Conservation (phyloP, 30 jellyfish, hydroid and myxozoan genomes). For the Hydra vulgaris region DNA sequence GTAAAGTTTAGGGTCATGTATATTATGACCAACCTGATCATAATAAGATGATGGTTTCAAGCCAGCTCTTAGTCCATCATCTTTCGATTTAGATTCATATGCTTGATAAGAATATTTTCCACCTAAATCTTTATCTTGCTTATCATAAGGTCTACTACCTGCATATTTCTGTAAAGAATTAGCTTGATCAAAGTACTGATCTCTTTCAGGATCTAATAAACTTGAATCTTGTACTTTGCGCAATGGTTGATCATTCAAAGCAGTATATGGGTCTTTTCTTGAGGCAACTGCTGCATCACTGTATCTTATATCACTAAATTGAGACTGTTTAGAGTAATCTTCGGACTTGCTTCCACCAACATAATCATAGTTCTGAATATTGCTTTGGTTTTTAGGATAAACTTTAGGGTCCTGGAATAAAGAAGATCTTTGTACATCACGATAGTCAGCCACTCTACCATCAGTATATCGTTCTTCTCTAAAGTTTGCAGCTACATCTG, state of each 20-base stretch:
- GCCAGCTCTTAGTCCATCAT: not conserved
- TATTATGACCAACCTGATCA: not conserved
- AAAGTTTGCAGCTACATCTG: not conserved
- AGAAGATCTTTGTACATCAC: not conserved
- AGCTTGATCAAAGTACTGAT: not conserved
- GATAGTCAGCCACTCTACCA: not conserved
- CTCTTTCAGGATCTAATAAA: not conserved
- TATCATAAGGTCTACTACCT: not conserved
- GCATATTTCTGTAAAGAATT: not conserved
- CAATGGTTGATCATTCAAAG: not conserved
- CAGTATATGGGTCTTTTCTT: not conserved
- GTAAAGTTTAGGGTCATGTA: not conserved
- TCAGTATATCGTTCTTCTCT: not conserved
- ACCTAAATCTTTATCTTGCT: not conserved
- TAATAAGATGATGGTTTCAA: conserved; percentile 7
- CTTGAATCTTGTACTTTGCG: not conserved
- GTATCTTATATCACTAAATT: not conserved
- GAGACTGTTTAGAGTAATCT: not conserved
- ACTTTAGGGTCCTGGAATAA: not conserved
- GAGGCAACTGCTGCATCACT: not conserved
- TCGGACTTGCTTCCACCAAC: not conserved
- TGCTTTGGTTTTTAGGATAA: not conserved
- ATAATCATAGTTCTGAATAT: not conserved
- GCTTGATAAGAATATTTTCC: not conserved
- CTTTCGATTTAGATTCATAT: not conserved